Base-by-base conservation (phyloP, 2,113 vertebrate genomes). In the Zingel zingel region DNA sequence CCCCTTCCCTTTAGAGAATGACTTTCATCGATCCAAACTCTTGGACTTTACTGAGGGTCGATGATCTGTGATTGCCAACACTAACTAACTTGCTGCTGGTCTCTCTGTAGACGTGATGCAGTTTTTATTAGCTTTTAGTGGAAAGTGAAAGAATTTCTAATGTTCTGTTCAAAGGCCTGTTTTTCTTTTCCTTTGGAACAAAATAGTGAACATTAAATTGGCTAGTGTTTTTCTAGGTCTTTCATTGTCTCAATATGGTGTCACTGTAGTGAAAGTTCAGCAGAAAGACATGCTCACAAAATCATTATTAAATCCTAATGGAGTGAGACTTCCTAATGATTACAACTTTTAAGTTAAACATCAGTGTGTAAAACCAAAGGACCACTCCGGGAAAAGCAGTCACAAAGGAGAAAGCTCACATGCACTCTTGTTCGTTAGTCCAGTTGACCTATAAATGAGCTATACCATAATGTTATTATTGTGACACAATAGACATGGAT, bases 1-100 rank as follows among this genome's bases (percentile, higher is more conserved):
- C 51, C 58, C 51, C 51, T 45, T 23, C 84, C 81, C 66, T 77
- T 94, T 92, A 91, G 88, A 94, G 89, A 93, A 91, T 89, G 87
- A 84, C 79, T 95, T 94, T 93, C 89, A 96, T 96, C 89, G 94
- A 96, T 95, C 94, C 91, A 77, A 91, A 91, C 90, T 84, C 85
- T 80, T 33, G 74, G 89, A 88, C 86, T 87, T 86, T 8, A 78
- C 83, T 56, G 61, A 88, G 82, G 88, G 90, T 95, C 94, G 85
- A 92, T 95, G 92, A 81, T 76, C 36, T 19, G 86, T 93, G 94
- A 95, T 94, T 92, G 91, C 95, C 91, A 92, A 92, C 87, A 88
- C 91, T 92, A 91, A 94, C 92, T 90, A 87, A 94, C 90, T 85
- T 83, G 85, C 85, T 63, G 83, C 90, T 83, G 86, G 82, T 92